A percentile compares a stretch with the other conserved stretches of the same genome.
Conservation (phyloP, 1,140 invertebrate genomes). For the Drosophila tropicalis region DNA sequence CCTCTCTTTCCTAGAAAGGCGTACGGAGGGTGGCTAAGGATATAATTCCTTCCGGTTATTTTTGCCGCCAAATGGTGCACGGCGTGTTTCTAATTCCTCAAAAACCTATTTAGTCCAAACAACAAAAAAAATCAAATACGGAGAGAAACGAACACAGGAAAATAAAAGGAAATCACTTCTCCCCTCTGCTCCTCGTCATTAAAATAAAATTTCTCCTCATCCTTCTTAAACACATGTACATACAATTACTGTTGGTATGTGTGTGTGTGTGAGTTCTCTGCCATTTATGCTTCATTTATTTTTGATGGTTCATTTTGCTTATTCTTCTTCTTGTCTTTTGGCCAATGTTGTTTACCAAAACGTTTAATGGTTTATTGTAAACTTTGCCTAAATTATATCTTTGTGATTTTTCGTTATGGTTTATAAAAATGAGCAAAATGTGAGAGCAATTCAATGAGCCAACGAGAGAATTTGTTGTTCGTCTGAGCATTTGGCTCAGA, state of each 20-base stretch:
- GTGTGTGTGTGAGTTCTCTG: conserved; percentile 33
- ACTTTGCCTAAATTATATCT: conserved; percentile 27
- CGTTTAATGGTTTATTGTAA: conserved; percentile 58
- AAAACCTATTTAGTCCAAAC: conserved; percentile 64
- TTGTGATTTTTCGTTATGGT: conserved; percentile 26
- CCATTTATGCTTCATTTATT: conserved; percentile 78
- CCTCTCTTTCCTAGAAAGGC: conserved; percentile 35
- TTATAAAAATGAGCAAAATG: not conserved
- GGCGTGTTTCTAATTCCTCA: conserved; percentile 68
- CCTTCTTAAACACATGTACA: not conserved
- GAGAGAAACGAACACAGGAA: conserved; percentile 49
- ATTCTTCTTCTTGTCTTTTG: conserved; percentile 7
- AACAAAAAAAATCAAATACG: conserved; percentile 15
- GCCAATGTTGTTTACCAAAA: conserved; percentile 42
- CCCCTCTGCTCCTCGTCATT: conserved; percentile 20
- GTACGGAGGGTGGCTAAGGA: conserved; percentile 4
- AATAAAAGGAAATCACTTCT: conserved; percentile 66
- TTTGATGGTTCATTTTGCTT: conserved; percentile 61
- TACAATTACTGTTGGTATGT: not conserved
- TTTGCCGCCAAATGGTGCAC: conserved; percentile 59
- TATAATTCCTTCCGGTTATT: conserved; percentile 80
- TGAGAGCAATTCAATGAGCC: not conserved
- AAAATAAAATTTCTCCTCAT: conserved; percentile 7
- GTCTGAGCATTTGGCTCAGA: not conserved
- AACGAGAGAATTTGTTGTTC: not conserved